Evolutionary conservation across 1,140 invertebrate genomes (phyloP).

Genomic region (Mya arenaria): DNA sequence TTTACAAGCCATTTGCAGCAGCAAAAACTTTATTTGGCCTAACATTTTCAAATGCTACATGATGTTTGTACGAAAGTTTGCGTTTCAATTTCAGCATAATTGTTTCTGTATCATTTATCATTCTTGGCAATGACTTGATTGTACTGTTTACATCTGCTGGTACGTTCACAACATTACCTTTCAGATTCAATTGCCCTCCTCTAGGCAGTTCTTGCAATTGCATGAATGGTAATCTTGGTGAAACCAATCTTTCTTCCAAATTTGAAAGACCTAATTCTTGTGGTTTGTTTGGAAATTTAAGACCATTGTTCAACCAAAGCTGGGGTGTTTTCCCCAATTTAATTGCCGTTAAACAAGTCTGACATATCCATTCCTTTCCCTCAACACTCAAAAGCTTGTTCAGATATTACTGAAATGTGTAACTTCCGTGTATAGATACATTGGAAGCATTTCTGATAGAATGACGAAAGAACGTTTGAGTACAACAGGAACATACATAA

Average conservation of each 20-base stretch:
- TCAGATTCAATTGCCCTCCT: slow-evolving; percentile 44
- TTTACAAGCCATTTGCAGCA: slow-evolving; percentile 25
- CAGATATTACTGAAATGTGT: neutral
- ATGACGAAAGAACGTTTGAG: slow-evolving; percentile 36
- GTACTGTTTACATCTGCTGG: slow-evolving; percentile 53
- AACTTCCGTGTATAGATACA: neutral
- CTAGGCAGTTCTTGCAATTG: slow-evolving; percentile 49
- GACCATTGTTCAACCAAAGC: slow-evolving; percentile 48
- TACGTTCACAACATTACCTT: slow-evolving; percentile 60
- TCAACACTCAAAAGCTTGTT: neutral
- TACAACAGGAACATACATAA: slow-evolving; percentile 53
- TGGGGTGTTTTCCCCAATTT: slow-evolving; percentile 22
- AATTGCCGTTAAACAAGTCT: neutral
- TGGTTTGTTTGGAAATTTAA: slow-evolving; percentile 54
- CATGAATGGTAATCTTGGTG: slow-evolving; percentile 62
- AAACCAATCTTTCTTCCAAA: slow-evolving; percentile 54
- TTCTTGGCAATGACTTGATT: slow-evolving; percentile 49
- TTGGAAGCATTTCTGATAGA: neutral
- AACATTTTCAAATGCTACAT: slow-evolving; percentile 36
- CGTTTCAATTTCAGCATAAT: slow-evolving; percentile 56
- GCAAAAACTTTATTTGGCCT: slow-evolving; percentile 38
- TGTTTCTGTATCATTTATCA: slow-evolving; percentile 38
- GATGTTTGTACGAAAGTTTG: slow-evolving; percentile 34
- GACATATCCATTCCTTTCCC: slow-evolving; percentile 28
- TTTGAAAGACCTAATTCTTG: slow-evolving; percentile 42